Percentiles rank a stretch among this genome's conserved stretches.
These are phyloP conservation scores for Bombus huntii DNA, from an alignment of 1,140 invertebrate genomes.

Conservation along the genomic window DNA sequence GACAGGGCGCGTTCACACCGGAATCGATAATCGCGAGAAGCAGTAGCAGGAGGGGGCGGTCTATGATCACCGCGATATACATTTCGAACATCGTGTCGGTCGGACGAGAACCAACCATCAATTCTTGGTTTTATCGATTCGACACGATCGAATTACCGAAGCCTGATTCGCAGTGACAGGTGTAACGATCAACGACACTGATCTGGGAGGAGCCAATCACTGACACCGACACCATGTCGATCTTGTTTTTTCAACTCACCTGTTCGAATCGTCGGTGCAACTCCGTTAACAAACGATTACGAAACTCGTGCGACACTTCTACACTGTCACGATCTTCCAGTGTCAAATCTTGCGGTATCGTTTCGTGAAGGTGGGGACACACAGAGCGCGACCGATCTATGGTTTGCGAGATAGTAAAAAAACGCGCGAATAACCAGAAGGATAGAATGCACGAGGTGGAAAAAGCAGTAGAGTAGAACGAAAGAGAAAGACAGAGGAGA, in stretches of 20 bases:
- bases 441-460: not conserved
- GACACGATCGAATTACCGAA: not conserved
- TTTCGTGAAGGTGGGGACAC: not conserved
- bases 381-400: not conserved
- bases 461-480: not conserved
- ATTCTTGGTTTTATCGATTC: not conserved
- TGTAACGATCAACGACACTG: not conserved
- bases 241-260: constrained; percentile 17
- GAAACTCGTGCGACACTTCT: constrained; percentile 14
- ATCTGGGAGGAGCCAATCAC: not conserved
- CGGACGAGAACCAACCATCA: constrained; percentile 9
- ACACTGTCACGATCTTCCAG: not conserved
- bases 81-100: constrained; percentile 36
- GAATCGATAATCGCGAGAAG: constrained; percentile 69
- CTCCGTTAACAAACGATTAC: constrained; percentile 12
- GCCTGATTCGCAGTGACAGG: not conserved
- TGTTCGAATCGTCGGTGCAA: constrained; percentile 21
- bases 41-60: constrained; percentile 47
- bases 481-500: constrained; percentile 1
- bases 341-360: not conserved
- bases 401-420: constrained; percentile 1
- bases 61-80: constrained; percentile 54
- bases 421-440: constrained; percentile 26
- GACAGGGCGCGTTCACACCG: constrained; percentile 64
- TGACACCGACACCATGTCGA: not conserved